Conservation (phyloP, 2,888 invertebrate species). For the Caenorhabditis sp. region DNA sequence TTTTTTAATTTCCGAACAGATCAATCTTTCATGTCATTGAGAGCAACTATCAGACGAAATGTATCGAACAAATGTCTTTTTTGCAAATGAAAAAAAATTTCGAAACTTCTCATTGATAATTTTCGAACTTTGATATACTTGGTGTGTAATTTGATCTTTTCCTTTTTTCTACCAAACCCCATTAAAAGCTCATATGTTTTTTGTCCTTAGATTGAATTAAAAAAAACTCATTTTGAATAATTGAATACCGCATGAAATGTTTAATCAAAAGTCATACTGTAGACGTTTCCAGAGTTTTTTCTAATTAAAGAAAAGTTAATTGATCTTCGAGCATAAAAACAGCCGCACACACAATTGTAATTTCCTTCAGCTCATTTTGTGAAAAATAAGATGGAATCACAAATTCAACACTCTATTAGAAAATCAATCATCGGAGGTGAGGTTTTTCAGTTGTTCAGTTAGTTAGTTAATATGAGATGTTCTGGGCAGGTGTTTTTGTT, state of each 20-base stretch:
- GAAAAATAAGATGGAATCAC: background rate
- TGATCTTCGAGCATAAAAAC: background rate
- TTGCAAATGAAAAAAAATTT: no score
- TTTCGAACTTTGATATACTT: background rate
- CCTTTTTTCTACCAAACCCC: no score
- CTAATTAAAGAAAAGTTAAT: background rate
- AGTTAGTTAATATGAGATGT: conserved; percentile 12
- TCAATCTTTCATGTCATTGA: conserved; percentile 2
- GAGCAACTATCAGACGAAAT: background rate
- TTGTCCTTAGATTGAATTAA: background rate
- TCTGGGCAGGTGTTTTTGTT: conserved; percentile 6
- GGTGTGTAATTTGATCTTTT: background rate
- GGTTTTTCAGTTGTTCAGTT: conserved; percentile 23
- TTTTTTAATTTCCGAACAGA: conserved; percentile 9
- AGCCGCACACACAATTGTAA: background rate
- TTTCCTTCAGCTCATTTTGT: conserved; percentile 5
- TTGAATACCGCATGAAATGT: background rate
- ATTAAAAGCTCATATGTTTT: background rate
- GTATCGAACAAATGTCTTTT: background rate
- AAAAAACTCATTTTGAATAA: background rate
- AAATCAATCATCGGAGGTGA: conserved; percentile 21
- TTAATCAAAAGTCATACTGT: background rate
- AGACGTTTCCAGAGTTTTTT: background rate
- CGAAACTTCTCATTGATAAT: background rate
- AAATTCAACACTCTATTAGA: conserved; percentile 8